phyloP scores from a whole-genome alignment of 2,113 vertebrate species.

The Meriones unguiculatus region DNA sequence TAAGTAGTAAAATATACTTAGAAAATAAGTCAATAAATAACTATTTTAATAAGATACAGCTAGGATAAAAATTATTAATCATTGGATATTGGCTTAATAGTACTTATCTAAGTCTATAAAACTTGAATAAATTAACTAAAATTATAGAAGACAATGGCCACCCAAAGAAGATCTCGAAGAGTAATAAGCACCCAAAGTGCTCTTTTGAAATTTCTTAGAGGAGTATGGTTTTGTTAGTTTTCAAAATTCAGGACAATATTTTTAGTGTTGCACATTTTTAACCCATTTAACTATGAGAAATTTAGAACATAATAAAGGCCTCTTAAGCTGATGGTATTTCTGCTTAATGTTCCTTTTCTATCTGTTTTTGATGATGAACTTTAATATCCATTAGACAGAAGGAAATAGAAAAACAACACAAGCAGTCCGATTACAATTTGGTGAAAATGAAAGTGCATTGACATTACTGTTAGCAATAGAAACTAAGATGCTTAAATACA shows the following conservation, averaged over 20 bases:
- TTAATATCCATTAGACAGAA: background rate
- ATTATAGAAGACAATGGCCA: background rate
- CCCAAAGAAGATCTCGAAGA: background rate
- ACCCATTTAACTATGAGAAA: background rate
- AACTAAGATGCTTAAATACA: background rate
- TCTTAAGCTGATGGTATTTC: background rate
- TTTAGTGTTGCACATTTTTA: background rate
- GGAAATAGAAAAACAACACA: background rate
- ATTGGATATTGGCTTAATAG: no score
- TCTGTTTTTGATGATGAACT: background rate
- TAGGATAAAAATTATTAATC: background rate
- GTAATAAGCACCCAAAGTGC: background rate
- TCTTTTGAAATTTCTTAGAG: background rate
- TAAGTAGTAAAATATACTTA: background rate
- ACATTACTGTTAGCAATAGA: background rate
- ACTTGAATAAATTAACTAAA: background rate
- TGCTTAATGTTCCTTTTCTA: background rate
- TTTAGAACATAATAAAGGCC: background rate
- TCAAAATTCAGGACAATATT: background rate
- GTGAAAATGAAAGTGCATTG: background rate
- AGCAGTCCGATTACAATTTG: background rate
- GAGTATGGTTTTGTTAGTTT: background rate
- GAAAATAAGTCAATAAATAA: background rate
- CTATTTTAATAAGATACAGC: background rate
- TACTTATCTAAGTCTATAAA: background rate